These are phyloP conservation scores for Lordiphosa stackelbergi DNA, from an alignment of 1,140 invertebrate species.

Conservation along the genomic window DNA sequence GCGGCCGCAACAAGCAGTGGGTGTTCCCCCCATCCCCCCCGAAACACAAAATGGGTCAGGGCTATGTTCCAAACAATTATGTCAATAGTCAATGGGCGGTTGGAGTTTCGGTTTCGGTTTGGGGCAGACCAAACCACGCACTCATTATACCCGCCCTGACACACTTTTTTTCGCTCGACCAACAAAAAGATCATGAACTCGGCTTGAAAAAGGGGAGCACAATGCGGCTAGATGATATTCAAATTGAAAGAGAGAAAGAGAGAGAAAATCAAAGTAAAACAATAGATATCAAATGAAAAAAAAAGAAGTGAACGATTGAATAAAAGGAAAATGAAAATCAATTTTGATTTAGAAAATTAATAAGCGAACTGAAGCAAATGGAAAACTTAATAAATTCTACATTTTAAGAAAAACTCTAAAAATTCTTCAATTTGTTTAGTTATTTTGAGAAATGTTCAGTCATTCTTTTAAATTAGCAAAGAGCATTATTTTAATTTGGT, in stretches of 20 bases:
- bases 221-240: slow-evolving; percentile 33
- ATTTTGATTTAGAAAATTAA: no score
- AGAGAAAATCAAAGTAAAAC: slow-evolving; percentile 17
- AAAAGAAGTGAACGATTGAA: slow-evolving; percentile 15
- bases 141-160: slow-evolving; percentile 65
- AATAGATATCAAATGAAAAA: slow-evolving; percentile 10
- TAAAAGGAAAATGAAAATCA: background rate
- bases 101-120: background rate
- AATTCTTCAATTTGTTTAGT: no score
- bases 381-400: no score
- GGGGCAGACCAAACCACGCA: slow-evolving; percentile 30
- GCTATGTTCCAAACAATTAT: slow-evolving; percentile 27
- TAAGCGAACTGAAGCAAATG: no score
- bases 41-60: slow-evolving; percentile 52
- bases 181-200: slow-evolving; percentile 52
- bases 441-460: no score
- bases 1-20: slow-evolving; percentile 51
- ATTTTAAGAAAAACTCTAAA: no score
- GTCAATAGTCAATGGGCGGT: slow-evolving; percentile 15
- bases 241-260: slow-evolving; percentile 15
- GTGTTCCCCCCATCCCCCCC: slow-evolving; percentile 34
- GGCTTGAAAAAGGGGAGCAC: slow-evolving; percentile 16
- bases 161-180: slow-evolving; percentile 32
- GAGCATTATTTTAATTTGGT: no score
- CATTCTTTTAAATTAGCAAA: no score